These are phyloP conservation scores for Scleropages formosus DNA, from an alignment of 2,797 vertebrate species.

Conservation along the genomic window DNA sequence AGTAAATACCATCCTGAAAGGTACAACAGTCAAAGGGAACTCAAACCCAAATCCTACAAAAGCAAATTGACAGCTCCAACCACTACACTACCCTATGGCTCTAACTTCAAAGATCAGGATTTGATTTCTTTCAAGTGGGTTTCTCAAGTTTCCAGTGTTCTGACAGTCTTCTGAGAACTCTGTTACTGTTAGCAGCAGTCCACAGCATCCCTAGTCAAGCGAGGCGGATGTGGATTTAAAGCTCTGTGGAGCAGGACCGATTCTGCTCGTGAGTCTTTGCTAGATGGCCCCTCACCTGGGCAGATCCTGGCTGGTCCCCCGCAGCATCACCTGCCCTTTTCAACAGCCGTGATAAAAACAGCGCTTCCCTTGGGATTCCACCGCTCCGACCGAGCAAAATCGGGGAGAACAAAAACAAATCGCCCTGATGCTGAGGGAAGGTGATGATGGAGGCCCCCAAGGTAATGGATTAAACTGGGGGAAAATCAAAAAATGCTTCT, in stretches of 20 bases:
- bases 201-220: no score
- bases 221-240: no score
- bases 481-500: slow-evolving; percentile 54
- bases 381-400: slow-evolving; percentile 16
- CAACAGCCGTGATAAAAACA: not conserved
- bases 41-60: not conserved
- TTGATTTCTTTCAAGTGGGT: no score
- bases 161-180: no score
- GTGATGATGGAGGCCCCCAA: slow-evolving; percentile 41
- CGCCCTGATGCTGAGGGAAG: slow-evolving; percentile 58
- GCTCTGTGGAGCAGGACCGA: no score
- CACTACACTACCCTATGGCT: no score
- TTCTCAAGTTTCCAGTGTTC: no score
- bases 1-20: not conserved
- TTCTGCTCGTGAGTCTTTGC: not conserved
- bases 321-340: not conserved
- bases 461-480: slow-evolving; percentile 72
- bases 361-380: slow-evolving; percentile 18
- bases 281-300: not conserved
- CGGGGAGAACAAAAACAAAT: slow-evolving; percentile 65
- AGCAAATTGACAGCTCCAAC: no score
- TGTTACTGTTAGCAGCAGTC: no score
- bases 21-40: not conserved
- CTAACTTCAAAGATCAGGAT: no score
- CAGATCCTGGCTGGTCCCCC: not conserved